phyloP scores from a whole-genome alignment of 2,888 invertebrate genomes.

The Erynnis tages region DNA sequence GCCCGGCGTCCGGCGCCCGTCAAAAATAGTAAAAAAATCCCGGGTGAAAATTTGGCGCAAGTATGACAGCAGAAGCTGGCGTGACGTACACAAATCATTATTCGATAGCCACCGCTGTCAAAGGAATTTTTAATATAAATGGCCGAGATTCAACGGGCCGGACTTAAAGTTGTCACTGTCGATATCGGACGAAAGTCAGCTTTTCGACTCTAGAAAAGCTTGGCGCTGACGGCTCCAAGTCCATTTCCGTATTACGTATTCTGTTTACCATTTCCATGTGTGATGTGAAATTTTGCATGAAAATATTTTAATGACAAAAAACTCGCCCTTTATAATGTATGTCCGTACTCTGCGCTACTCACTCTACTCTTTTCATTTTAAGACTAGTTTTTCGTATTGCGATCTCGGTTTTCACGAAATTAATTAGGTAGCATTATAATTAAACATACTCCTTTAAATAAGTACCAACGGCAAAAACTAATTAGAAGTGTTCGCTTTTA shows the following conservation, averaged over 20 bases:
- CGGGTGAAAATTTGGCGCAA: slow-evolving; percentile 73
- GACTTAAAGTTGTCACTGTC: slow-evolving; percentile 53
- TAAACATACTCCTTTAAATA: slow-evolving; percentile 19
- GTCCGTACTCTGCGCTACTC: slow-evolving; percentile 4
- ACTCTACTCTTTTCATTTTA: slow-evolving; percentile 13
- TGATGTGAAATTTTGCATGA: slow-evolving; percentile 18
- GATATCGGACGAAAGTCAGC: slow-evolving; percentile 47
- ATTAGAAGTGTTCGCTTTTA: slow-evolving; percentile 24
- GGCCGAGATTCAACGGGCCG: slow-evolving; percentile 56
- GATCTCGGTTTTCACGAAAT: slow-evolving; percentile 22
- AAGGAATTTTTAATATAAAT: slow-evolving; percentile 77
- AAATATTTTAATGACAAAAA: slow-evolving; percentile 15
- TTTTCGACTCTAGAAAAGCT: slow-evolving; percentile 42
- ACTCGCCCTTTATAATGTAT: slow-evolving; percentile 10
- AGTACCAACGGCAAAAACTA: slow-evolving; percentile 22
- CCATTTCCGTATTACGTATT: slow-evolving; percentile 56
- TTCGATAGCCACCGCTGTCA: slow-evolving; percentile 69
- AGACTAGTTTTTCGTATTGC: slow-evolving; percentile 21
- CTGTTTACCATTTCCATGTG: slow-evolving; percentile 41
- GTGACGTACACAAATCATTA: slow-evolving; percentile 74
- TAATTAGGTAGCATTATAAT: slow-evolving; percentile 24
- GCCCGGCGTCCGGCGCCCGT: slow-evolving; percentile 62
- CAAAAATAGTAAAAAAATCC: slow-evolving; percentile 65
- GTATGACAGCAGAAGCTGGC: slow-evolving; percentile 69
- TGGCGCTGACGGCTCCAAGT: slow-evolving; percentile 47